These are phyloP conservation scores for Sphenodon punctatus DNA, from an alignment of 2,797 vertebrate species.

Conservation along the genomic window DNA sequence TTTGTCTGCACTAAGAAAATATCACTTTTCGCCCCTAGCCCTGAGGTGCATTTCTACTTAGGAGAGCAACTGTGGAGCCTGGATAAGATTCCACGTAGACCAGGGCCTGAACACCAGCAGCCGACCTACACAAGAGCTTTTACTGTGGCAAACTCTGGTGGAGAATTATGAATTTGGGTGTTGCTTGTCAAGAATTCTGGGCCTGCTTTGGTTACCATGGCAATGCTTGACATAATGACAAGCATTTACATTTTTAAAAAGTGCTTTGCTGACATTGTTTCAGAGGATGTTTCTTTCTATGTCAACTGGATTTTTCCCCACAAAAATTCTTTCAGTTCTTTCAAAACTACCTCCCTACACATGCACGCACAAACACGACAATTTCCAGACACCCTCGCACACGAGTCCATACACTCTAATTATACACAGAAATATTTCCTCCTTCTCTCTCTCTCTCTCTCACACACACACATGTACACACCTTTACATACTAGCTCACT, in stretches of 20 bases:
- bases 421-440: too few relatives aligned
- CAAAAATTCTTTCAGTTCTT: neutral
- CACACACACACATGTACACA: neutral
- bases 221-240: neutral
- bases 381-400: too few relatives aligned
- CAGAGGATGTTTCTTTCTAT: neutral
- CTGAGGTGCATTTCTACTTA: fast-evolving
- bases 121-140: neutral
- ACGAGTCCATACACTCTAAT: too few relatives aligned
- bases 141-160: neutral
- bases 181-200: neutral
- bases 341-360: neutral
- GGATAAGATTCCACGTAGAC: fast-evolving
- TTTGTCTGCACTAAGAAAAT: conserved; percentile 14
- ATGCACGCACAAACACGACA: too few relatives aligned
- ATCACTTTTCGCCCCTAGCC: too few relatives aligned
- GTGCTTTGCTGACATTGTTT: neutral
- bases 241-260: fast-evolving
- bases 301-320: fast-evolving
- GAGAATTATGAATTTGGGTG: neutral
- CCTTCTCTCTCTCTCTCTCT: neutral
- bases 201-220: fast-evolving
- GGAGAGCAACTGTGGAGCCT: fast-evolving
- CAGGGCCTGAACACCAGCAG: fast-evolving
- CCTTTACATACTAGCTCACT: neutral